phyloP scores from a whole-genome alignment of 64 coral and sea anemone genomes.

The Montipora efflorescens region DNA sequence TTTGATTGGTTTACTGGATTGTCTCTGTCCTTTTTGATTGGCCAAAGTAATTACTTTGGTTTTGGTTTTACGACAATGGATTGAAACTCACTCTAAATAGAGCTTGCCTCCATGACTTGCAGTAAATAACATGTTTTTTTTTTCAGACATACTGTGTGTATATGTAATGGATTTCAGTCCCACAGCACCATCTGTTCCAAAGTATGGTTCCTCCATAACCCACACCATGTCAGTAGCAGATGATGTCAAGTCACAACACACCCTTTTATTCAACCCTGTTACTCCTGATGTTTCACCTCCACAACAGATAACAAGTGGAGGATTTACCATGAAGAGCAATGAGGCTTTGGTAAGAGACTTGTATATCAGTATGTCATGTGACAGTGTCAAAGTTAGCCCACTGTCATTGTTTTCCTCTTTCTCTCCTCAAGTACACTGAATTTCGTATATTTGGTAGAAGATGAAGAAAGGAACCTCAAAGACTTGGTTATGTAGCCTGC shows the following conservation, averaged over 20 bases:
- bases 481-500: no score
- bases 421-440: no score
- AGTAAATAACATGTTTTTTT: not conserved
- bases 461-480: no score
- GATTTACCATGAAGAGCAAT: not conserved
- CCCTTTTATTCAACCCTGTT: conserved; percentile 77
- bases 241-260: conserved; percentile 66
- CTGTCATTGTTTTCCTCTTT: no score
- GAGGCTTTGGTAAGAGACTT: conserved; percentile 4
- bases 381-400: no score
- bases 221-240: conserved; percentile 70
- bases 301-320: not conserved
- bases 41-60: no score
- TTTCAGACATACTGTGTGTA: not conserved
- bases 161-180: conserved; percentile 43
- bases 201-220: not conserved
- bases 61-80: no score
- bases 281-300: conserved; percentile 93
- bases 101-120: not conserved
- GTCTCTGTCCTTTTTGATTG: no score
- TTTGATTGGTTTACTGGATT: no score
- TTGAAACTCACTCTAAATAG: not conserved
- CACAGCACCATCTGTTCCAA: not conserved
- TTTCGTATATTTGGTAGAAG: no score
- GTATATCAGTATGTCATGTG: not conserved